A percentile compares a stretch with the other conserved stretches of the same genome.
Conservation (phyloP, 2,113 vertebrate species). For the Cyrtonyx montezumae region DNA sequence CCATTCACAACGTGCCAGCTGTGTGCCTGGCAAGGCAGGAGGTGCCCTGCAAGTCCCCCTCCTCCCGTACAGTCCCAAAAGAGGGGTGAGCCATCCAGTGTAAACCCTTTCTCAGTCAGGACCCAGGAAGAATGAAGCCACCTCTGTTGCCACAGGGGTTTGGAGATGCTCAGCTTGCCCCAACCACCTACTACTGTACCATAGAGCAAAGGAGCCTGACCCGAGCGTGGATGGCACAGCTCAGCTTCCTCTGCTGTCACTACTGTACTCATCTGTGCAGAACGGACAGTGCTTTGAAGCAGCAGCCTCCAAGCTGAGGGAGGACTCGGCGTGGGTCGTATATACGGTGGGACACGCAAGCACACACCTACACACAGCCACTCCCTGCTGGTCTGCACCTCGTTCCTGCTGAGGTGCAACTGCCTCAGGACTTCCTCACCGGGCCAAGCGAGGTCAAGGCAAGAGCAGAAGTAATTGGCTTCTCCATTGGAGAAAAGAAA, state of each 20-base stretch:
- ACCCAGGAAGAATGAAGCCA: background rate
- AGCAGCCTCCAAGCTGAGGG: background rate
- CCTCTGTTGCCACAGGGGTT: background rate
- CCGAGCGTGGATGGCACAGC: background rate
- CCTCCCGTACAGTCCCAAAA: background rate
- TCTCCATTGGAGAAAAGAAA: slow-evolving; percentile 59
- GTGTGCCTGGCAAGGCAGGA: background rate
- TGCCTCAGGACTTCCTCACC: background rate
- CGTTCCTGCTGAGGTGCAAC: rapidly evolving
- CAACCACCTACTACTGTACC: background rate
- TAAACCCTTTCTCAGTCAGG: background rate
- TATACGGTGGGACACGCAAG: rapidly evolving
- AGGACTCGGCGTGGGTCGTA: rapidly evolving
- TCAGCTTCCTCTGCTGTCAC: background rate
- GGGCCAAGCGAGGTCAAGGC: background rate
- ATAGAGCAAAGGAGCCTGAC: background rate
- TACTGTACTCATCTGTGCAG: rapidly evolving
- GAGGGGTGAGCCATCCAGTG: background rate
- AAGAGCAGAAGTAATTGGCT: background rate
- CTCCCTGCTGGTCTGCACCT: background rate
- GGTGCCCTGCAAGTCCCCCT: background rate
- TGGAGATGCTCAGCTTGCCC: background rate
- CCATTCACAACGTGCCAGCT: rapidly evolving
- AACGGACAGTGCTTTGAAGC: rapidly evolving
- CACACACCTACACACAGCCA: rapidly evolving